Base-by-base conservation (phyloP, 2,888 invertebrate genomes). In the Caenorhabditis zanzibari region DNA sequence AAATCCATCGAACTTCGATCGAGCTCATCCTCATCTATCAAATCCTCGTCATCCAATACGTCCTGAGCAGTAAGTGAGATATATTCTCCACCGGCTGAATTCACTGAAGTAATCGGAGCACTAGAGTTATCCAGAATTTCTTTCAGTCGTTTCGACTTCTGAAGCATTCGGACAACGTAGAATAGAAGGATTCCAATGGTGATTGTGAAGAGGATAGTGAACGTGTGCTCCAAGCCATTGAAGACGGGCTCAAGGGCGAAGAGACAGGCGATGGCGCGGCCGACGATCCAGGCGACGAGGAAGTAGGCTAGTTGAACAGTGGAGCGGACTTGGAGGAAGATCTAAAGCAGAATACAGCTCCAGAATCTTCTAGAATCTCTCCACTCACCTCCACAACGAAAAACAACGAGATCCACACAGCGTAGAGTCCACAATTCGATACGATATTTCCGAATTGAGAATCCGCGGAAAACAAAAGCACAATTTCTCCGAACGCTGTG, bases 111-210 rank as follows among this genome's bases (percentile, higher is more conserved):
- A 7, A 80, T 64, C 5, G 84, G 83, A n/a, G 56, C 64, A 59
- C 68, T 64, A 5, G 86, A 85, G 22, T 87, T 84, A 26, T 87
- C 86, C 61, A 87, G 56, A 22, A 87, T 87, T 41, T 87, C 82
- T 77, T 84, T 87, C 9, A 87, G 72, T 35, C 79, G 63, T 72
- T 56, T 75, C 19, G 84, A 59, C 64, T 84, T 84, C 38, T 54
- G 56, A 5, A 84, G 52, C 44, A 76, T 32, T 49, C 73, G 56
- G 2, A 63, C 9, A 0, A 72, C 28, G 56, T 76, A 68, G 32
- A 59, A 72, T 10, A 72, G 28, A 6, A 81, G 58, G 14, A 80
- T 19, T 58, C 74, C 59, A 22, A 73, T 73, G n/a, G 24, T 14
- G 3, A 64, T 52, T 26, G 58, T 58, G 72, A 72, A 64, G n/a